Evolutionary conservation across 2,797 vertebrate species (phyloP), one percentile per base, ranked within the genome.

Genomic region (Myotis vivesi): DNA sequence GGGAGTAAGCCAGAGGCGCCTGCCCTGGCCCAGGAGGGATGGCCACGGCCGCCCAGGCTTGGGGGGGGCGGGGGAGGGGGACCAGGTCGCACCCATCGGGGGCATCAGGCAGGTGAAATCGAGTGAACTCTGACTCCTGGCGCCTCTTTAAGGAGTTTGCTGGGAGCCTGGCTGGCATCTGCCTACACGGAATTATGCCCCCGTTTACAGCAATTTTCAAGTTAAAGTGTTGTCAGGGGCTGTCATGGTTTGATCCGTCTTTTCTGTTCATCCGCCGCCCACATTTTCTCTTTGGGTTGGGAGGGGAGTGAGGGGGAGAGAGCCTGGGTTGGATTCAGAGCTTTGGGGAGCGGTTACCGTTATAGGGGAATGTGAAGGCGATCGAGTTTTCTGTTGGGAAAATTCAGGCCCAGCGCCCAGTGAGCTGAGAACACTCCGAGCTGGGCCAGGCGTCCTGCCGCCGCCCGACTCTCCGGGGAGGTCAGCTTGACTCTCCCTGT

Each of bases 221-320:
- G 96, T 97, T 97, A 97, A 97, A 94, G 95, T 97, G 97, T 97
- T 97, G 97, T 97, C 96, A 97, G 87, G 82, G 76, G 66, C 69
- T 97, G 97, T 97, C 97, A 97, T 20, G 22, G 87, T 88, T 93
- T 97, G 96, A 97, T 94, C 87, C 90, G 79, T 92, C 97, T 94
- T 97, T 94, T 96, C 94, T 97, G 93, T 93, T 95, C 92, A 92
- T 77, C 95, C 97, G 86, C 97, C 95, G 86, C 97, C 95, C 93
- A 96, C 97, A 87, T 49, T 75, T 91, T 55, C 69, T 41, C 92
- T 87, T 36, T 92, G 73, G 90, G 87, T 53, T 97, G 81, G 93
- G 90, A 90, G 76, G 59, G 90, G 90, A 76, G 44, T 7, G 46
- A 53, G 79, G 86, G 38, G 87, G 44, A 36, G 3, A 92, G 41